Conservation (phyloP, 2,888 invertebrate species). For the Melieria crassipennis region DNA sequence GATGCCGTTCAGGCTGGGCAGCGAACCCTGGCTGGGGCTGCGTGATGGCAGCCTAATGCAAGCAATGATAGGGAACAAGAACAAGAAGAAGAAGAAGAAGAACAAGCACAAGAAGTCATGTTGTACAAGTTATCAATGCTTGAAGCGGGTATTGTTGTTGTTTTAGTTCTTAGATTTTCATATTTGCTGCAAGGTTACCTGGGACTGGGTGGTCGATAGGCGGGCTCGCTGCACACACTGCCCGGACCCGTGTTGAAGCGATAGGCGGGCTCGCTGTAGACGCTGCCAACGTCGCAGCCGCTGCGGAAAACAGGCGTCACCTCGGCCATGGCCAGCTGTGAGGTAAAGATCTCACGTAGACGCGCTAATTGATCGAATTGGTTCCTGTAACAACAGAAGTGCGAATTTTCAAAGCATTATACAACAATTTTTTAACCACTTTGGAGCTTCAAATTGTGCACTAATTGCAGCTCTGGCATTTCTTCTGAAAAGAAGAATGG, state of each 20-base stretch:
- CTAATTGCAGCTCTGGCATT: too few relatives aligned
- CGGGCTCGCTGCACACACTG: slow-evolving; percentile 88
- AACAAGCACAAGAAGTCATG: background rate
- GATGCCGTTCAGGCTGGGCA: slow-evolving; percentile 74
- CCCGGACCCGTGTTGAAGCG: slow-evolving; percentile 71
- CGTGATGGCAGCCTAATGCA: slow-evolving; percentile 58
- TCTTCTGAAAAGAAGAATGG: too few relatives aligned
- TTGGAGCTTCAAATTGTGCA: too few relatives aligned
- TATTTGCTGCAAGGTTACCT: slow-evolving; percentile 52
- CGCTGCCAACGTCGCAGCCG: slow-evolving; percentile 63
- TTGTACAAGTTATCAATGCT: too few relatives aligned
- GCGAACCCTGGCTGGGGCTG: slow-evolving; percentile 65
- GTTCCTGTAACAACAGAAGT: slow-evolving; percentile 50
- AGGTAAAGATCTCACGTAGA: slow-evolving; percentile 83
- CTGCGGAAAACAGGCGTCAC: slow-evolving; percentile 73
- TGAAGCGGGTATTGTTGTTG: background rate
- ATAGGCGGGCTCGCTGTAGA: slow-evolving; percentile 66
- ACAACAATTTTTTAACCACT: too few relatives aligned
- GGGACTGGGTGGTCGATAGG: slow-evolving; percentile 71
- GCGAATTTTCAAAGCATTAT: background rate
- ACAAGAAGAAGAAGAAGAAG: background rate
- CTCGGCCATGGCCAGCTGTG: slow-evolving; percentile 79
- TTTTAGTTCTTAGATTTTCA: background rate
- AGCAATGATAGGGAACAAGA: background rate
- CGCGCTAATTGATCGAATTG: slow-evolving; percentile 84